A percentile compares a stretch with the other conserved stretches of the same genome.
Conservation (phyloP, 2,113 vertebrate species). For the Piprites chloris region DNA sequence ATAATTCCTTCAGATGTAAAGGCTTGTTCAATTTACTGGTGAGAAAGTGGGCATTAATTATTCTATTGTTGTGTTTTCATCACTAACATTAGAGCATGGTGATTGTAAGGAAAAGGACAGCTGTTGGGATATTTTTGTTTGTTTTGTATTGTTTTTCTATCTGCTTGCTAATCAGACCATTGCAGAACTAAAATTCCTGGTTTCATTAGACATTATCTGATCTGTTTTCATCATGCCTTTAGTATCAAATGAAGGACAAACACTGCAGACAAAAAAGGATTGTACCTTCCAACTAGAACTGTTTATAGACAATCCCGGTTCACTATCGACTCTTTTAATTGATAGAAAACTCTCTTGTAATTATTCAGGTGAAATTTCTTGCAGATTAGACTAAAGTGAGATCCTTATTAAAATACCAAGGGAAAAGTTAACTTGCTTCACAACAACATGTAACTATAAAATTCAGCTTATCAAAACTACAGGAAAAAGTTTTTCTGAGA, state of each 20-base stretch:
- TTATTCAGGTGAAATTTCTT: background rate
- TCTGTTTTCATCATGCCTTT: background rate
- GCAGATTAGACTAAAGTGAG: background rate
- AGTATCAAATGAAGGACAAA: background rate
- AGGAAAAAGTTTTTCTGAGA: background rate
- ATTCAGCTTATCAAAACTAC: background rate
- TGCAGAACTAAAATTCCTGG: background rate
- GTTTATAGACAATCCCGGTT: background rate
- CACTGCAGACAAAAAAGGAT: background rate
- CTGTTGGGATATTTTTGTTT: background rate
- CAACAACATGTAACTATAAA: background rate
- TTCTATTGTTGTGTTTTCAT: background rate
- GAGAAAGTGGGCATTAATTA: background rate
- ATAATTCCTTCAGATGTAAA: background rate
- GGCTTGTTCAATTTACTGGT: background rate
- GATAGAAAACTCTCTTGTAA: background rate
- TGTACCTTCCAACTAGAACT: background rate
- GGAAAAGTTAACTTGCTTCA: background rate
- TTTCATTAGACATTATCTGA: background rate
- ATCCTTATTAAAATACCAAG: background rate
- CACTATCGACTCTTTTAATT: background rate
- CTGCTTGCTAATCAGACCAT: background rate
- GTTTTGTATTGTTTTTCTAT: background rate
- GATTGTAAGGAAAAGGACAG: background rate
- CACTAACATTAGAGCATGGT: background rate